These are phyloP conservation scores for Crocallis elinguaria DNA, from an alignment of 2,888 invertebrate species.

Conservation along the genomic window DNA sequence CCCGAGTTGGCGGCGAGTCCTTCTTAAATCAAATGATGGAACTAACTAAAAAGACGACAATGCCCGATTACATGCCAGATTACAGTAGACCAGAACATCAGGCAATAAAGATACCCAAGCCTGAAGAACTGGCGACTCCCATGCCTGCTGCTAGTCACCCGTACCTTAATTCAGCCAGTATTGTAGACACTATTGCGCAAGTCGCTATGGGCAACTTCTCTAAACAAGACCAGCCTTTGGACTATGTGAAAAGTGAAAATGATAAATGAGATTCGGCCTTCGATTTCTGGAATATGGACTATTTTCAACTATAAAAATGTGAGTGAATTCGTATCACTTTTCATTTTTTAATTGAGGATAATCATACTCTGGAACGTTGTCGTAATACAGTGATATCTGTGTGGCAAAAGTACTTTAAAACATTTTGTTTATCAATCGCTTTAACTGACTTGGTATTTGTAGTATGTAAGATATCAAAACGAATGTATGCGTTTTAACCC, in stretches of 20 bases:
- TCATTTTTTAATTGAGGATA: slow-evolving; percentile 29
- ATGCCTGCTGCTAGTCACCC: slow-evolving; percentile 79
- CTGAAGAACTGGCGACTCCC: slow-evolving; percentile 78
- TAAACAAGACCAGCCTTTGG: slow-evolving; percentile 72
- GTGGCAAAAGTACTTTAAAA: slow-evolving; percentile 22
- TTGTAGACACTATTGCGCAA: slow-evolving; percentile 74
- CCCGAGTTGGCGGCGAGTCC: slow-evolving; percentile 75
- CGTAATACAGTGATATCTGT: slow-evolving; percentile 20
- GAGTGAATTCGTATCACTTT: slow-evolving; percentile 23
- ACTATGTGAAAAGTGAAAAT: slow-evolving; percentile 68
- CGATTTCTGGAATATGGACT: slow-evolving; percentile 40
- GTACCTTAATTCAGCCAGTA: slow-evolving; percentile 68
- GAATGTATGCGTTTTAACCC: background rate
- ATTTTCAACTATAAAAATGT: slow-evolving; percentile 37
- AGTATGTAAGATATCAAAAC: slow-evolving; percentile 9
- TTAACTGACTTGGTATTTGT: slow-evolving; percentile 24
- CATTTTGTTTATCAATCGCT: slow-evolving; percentile 17
- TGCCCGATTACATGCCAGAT: slow-evolving; percentile 78
- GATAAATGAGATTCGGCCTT: slow-evolving; percentile 54
- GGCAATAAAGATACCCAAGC: slow-evolving; percentile 85
- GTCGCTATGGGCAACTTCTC: slow-evolving; percentile 75
- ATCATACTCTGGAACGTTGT: slow-evolving; percentile 20
- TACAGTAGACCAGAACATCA: slow-evolving; percentile 65
- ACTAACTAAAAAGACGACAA: slow-evolving; percentile 80
- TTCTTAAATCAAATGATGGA: slow-evolving; percentile 83